phyloP scores from a whole-genome alignment of 2,113 vertebrate species.

The Riparia riparia region DNA sequence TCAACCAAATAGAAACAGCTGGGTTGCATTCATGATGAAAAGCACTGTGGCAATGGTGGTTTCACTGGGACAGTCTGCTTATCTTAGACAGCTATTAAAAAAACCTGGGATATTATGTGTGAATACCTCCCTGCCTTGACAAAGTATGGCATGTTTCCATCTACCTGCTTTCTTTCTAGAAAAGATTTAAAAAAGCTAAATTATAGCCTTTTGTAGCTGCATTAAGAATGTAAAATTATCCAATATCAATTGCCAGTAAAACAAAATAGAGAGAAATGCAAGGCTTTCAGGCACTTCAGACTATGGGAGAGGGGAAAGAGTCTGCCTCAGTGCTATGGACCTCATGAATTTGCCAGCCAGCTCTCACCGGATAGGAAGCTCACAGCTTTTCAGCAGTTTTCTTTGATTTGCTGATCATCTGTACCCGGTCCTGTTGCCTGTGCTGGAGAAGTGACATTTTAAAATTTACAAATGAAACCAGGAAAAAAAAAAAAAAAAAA shows the following conservation, averaged over 20 bases:
- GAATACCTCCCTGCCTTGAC: neutral
- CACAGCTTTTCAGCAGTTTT: neutral
- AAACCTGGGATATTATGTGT: neutral
- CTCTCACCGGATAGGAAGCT: neutral
- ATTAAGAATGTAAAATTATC: neutral
- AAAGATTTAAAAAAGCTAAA: neutral
- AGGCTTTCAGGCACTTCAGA: neutral
- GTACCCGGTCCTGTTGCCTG: neutral
- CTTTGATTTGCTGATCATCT: neutral
- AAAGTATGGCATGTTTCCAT: neutral
- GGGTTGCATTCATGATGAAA: neutral
- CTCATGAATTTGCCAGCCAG: neutral
- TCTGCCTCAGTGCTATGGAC: rapidly evolving
- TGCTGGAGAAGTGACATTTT: neutral
- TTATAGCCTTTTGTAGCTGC: neutral
- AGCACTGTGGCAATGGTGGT: neutral
- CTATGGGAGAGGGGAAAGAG: neutral
- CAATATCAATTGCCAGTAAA: neutral
- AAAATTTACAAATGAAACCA: neutral
- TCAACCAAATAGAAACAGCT: neutral
- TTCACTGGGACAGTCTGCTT: neutral
- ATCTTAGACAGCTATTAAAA: neutral
- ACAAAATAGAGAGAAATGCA: neutral
- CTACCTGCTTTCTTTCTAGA: neutral
- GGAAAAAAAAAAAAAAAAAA: neutral